Evolutionary conservation across 2,888 invertebrate genomes (phyloP), one percentile per base, ranked within the genome.

Genomic region (Biston stratarius): DNA sequence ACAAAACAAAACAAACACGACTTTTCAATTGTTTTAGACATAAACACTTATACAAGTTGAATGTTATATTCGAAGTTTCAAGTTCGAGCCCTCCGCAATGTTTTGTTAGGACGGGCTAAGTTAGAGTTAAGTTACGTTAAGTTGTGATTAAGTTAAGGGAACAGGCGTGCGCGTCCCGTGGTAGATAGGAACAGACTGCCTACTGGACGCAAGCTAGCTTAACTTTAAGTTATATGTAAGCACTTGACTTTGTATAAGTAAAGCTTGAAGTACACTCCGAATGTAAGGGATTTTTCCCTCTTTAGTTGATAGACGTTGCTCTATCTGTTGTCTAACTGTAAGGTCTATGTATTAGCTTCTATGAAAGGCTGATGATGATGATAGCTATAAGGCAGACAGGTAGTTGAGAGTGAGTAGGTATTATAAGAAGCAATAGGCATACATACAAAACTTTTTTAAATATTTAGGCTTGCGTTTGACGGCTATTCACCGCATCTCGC

Each of bases 171-270:
- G 80, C 56, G 64, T 77, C 44, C 62, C 74, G n/a, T 76, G 74
- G 73, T 58, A 74, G 64, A 55, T 71, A 53, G 70, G 73, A 67
- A 69, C 76, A 78, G 82, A 90, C 90, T 90, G 89, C 56, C 61
- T 58, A 52, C 24, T 9, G 47, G 7, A 34, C 40, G 55, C 42
- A 49, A 51, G 56, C 14, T 47, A 14, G 48, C 58, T 62, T 67
- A 59, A 55, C 52, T 61, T 66, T 24, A 24, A 60, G 59, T 0
- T 47, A 24, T 47, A 47, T 38, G 38, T 38, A 38, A 38, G 44
- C 44, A 44, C 44, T 44, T 11, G 44, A n/a, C 44, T 44, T 38
- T 38, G 38, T 38, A 8, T 38, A 38, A 38, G 9, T 38, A 38
- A 6, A 38, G 38, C 38, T 9, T 38, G 38, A 38, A 38, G 38